Evolutionary conservation across 2,888 invertebrate genomes (phyloP).

Genomic region (Prosapia bicincta): DNA sequence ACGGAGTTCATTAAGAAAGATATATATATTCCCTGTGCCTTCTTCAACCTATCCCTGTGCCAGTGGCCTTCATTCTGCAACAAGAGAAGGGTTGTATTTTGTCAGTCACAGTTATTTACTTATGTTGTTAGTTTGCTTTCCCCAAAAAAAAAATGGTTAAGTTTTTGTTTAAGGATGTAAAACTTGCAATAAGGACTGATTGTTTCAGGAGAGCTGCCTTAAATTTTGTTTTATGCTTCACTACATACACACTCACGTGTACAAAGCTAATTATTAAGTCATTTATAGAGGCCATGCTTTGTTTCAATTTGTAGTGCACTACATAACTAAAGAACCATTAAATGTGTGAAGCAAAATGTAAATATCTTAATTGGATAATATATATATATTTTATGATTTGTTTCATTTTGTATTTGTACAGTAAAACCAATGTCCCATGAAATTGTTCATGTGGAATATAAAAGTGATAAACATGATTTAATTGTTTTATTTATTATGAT

Average conservation of each 20-base stretch:
- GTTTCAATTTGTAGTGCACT: slow-evolving; percentile 15
- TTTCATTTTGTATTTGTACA: slow-evolving; percentile 29
- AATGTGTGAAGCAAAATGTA: slow-evolving; percentile 24
- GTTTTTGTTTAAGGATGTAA: slow-evolving; percentile 21
- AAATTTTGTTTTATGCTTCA: slow-evolving; percentile 21
- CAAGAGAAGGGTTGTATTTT: not conserved
- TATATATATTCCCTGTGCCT: slow-evolving; percentile 25
- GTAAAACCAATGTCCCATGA: slow-evolving; percentile 22
- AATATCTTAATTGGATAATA: slow-evolving; percentile 22
- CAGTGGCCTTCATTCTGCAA: slow-evolving; percentile 20
- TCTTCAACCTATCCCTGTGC: slow-evolving; percentile 16
- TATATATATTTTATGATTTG: slow-evolving; percentile 29
- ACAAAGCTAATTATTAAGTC: slow-evolving; percentile 24
- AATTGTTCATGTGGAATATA: slow-evolving; percentile 21
- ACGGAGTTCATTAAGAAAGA: slow-evolving; percentile 8
- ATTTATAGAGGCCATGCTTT: slow-evolving; percentile 24
- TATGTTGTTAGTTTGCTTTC: slow-evolving; percentile 25
- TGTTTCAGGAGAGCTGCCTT: slow-evolving; percentile 21
- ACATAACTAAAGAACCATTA: slow-evolving; percentile 16
- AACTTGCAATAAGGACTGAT: not conserved
- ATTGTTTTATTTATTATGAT: not conserved
- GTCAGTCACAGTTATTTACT: slow-evolving; percentile 17
- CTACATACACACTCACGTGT: slow-evolving; percentile 14
- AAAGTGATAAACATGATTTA: slow-evolving; percentile 1
- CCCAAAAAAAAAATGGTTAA: slow-evolving; percentile 23